Base-by-base conservation (phyloP, 2,113 vertebrate genomes). In the Mugil cephalus region DNA sequence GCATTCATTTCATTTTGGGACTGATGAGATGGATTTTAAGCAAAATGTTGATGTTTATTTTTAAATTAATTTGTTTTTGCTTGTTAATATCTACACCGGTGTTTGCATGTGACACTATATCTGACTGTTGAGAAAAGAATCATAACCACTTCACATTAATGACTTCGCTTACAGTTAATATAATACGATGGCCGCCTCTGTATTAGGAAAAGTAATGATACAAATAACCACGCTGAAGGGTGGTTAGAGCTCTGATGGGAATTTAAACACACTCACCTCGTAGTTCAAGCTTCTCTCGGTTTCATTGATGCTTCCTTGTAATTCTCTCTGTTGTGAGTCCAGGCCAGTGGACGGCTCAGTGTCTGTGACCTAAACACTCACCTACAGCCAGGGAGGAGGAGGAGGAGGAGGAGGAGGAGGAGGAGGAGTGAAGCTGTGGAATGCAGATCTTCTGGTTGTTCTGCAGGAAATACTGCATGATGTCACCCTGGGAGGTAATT, bases 381-480 rank as follows among this genome's bases (percentile, higher is more conserved):
- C 12, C 53, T 56, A 6, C 18, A 60, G 64, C 1, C 2, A 0
- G 12, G 42, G 15, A 61, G 40, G 63, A 62, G 43, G 65, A 45
- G 50, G 40, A 66, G 56, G 58, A 48, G 56, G 24, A 55, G 30
- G 58, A 36, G 40, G 38, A 15, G 59, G 36, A 53, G 24, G 51
- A 67, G 79, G 70, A 80, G 67, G 77, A 83, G 54, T 68, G 74
- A 45, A 63, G 14, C 53, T 43, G 52, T 39, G 88, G 88, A 91
- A 91, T 91, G 87, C 60, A 18, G 83, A 64, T 19, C 60, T 53
- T 59, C 85, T 62, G 77, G 84, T 48, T 72, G 45, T 3, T 17
- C 46, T 62, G 67, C 11, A 12, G 68, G 19, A 19, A 21, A 62
- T 30, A 30, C 24, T 30, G 24, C 8, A 19, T 82, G 84, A 75